Evolutionary conservation across 1,140 invertebrate genomes (phyloP), one percentile per base, ranked within the genome.

Genomic region (Ceratina japonica): DNA sequence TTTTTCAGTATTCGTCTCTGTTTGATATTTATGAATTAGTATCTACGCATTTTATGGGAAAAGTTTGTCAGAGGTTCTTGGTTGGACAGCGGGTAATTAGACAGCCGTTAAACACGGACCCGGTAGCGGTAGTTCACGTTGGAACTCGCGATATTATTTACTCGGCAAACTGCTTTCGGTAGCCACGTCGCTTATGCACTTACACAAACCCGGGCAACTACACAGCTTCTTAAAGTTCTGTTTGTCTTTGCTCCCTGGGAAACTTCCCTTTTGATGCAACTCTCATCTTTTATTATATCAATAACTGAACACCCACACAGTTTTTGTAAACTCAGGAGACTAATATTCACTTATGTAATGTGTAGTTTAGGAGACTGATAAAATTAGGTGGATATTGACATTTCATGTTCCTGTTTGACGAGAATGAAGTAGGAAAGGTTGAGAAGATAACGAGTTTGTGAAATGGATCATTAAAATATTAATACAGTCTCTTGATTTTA

Each of bases 141-240:
- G 54, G 54, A 72, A 62, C 59, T 63, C 16, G 59, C 22, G 24
- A 51, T 37, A 31, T 27, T 62, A 62, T 73, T 73, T 63, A 52
- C 71, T 62, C 44, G 58, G 44, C 24, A 54, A 51, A 31, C 59
- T 63, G 71, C 71, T 62, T 62, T 24, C 22, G 20, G 37, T 24
- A 10, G 16, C 59, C 18, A 44, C 22, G 49, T 63, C 22, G 22
- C 49, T 52, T 54, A 24, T 12, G 71, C 59, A 22, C 5, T 4
- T 44, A 44, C 37, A 13, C 37, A 4, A 31, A 10, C 8, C 20
- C 71, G 18, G 7, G 44, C 44, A 63, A 18, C 10, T 44, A 63
- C 49, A 62, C 15, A 37, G 20, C 1, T 62, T 15, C 22, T 52
- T 61, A 31, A 15, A 5, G 59, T 27, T 13, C 12, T 52, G 37